Evolutionary conservation across 2,888 invertebrate species (phyloP), one percentile per base, ranked within the genome.

Genomic region (Ormyrus labotus): DNA sequence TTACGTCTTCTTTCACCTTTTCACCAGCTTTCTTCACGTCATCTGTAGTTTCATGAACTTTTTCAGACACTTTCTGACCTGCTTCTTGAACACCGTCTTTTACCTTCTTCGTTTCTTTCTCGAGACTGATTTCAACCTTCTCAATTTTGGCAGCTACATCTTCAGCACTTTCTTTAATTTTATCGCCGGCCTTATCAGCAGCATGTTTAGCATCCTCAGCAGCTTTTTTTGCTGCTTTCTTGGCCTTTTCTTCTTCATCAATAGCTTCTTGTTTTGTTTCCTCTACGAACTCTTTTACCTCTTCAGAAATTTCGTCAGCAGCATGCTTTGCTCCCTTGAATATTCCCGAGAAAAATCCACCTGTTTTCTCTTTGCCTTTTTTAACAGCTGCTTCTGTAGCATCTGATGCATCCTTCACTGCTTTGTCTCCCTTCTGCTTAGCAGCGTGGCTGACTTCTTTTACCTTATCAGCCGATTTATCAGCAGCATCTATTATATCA

Each of bases 371-470:
- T 50, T 80, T 69, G 7, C 65, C 61, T 64, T 47, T 84, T 78
- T 78, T 78, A 6, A 73, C 92, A 11, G 92, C 91, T 0, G 92
- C 87, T n/a, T 92, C 92, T 84, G 92, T 92, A 8, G 74, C 11
- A 55, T 74, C 74, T 8, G 53, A 72, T 8, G 80, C 51, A 9
- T 78, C 82, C 8, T 47, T 57, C n/a, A 60, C 77, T 0, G 92
- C 88, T 50, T 92, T 92, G 19, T 58, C 58, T 34, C 10, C 53
- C 55, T 77, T 80, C 0, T 48, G n/a, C 45, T 69, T 60, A 68
- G 84, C 74, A 53, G 86, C 84, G 11, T 86, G 85, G 10, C 83
- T 68, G 3, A 1, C 19, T 19, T 19, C 19, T 19, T 19, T 19
- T 1, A 83, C 81, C 50, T 77, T 84, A 47, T 83, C 71, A 1